Evolutionary conservation across 2,888 invertebrate genomes (phyloP).

Genomic region (Epiperipatus broadwayi): DNA sequence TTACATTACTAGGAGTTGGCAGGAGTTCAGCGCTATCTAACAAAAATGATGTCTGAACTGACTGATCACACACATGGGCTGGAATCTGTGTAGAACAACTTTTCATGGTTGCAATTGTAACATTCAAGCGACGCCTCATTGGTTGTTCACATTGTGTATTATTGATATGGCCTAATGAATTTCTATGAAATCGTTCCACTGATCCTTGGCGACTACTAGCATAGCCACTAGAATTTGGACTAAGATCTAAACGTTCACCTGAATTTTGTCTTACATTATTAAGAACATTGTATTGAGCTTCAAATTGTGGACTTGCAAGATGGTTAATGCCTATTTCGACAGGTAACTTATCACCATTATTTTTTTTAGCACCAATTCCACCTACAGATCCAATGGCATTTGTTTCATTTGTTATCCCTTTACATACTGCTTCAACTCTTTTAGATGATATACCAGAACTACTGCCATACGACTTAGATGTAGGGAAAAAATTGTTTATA

Average conservation of each 20-base stretch:
- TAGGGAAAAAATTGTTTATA: slow-evolving; percentile 17
- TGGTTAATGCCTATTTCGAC: no score
- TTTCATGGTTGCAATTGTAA: slow-evolving; percentile 16
- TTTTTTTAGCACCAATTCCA: no score
- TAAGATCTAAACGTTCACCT: slow-evolving; percentile 14
- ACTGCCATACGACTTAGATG: slow-evolving; percentile 15
- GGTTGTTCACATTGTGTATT: slow-evolving; percentile 7
- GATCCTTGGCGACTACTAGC: slow-evolving; percentile 17
- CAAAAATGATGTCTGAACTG: slow-evolving; percentile 20
- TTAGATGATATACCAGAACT: no score
- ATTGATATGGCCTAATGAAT: slow-evolving; percentile 13
- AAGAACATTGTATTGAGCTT: slow-evolving; percentile 15
- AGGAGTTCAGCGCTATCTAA: no score
- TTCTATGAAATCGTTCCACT: slow-evolving; percentile 14
- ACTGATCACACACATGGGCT: slow-evolving; percentile 20
- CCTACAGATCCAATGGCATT: no score
- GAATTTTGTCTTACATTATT: slow-evolving; percentile 15
- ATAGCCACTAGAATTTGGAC: slow-evolving; percentile 18
- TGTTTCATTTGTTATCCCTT: no score
- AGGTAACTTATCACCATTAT: no score
- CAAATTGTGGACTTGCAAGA: no score
- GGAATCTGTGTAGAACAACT: slow-evolving; percentile 20
- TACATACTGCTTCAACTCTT: no score
- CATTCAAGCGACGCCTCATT: slow-evolving; percentile 13
- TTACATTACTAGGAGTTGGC: no score